These are phyloP conservation scores for Erithacus rubecula DNA, from an alignment of 2,797 vertebrate species.

Conservation along the genomic window DNA sequence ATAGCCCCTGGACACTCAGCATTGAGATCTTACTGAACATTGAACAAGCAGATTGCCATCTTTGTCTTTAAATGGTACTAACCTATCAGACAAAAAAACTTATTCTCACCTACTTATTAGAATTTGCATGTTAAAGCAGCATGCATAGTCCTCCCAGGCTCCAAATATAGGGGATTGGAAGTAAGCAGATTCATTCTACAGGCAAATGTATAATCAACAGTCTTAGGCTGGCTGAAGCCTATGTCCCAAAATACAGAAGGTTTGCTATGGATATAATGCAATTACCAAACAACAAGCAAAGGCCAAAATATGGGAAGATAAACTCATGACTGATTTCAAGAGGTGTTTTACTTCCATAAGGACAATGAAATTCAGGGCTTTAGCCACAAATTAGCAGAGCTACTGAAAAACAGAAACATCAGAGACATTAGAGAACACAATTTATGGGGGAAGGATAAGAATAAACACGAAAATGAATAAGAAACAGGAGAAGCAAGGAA, in stretches of 20 bases:
- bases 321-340: neutral
- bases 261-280: slow-evolving; percentile 12
- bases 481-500: neutral
- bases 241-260: slow-evolving; percentile 34
- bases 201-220: slow-evolving; percentile 56
- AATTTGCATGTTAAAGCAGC: slow-evolving; percentile 50
- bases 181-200: slow-evolving; percentile 24
- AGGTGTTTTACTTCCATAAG: neutral
- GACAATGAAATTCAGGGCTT: neutral
- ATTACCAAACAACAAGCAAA: slow-evolving; percentile 25
- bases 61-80: slow-evolving; percentile 65
- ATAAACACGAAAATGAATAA: neutral
- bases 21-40: slow-evolving; percentile 57
- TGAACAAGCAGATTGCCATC: slow-evolving; percentile 60
- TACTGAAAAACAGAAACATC: slow-evolving; percentile 31
- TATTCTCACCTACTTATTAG: slow-evolving; percentile 31
- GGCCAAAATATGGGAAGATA: neutral
- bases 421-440: neutral
- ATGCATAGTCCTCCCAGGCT: slow-evolving; percentile 45
- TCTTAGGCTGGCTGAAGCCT: slow-evolving; percentile 44
- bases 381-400: neutral
- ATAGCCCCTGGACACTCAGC: slow-evolving; percentile 38
- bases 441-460: neutral
- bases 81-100: slow-evolving; percentile 24
- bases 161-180: slow-evolving; percentile 35